These are phyloP conservation scores for Choristoneura rosaceana DNA, from an alignment of 2,888 invertebrate species.

Conservation along the genomic window DNA sequence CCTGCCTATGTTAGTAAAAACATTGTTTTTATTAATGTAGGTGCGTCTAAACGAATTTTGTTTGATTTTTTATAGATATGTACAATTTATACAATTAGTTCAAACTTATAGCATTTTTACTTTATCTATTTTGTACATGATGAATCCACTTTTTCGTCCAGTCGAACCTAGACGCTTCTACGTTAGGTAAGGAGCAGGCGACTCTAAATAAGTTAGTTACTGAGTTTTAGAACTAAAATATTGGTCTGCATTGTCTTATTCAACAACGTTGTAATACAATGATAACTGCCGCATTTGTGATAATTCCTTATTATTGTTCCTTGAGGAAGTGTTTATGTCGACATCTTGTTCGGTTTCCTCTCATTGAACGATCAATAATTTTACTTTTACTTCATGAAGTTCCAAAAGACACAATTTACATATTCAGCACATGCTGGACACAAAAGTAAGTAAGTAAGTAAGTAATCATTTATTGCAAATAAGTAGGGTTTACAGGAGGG, in stretches of 20 bases:
- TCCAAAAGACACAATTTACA: no score
- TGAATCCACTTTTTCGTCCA: conserved; percentile 40
- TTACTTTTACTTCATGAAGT: no score
- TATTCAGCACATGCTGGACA: neutral
- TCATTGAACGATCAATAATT: neutral
- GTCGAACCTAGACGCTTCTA: conserved; percentile 35
- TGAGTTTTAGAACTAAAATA: conserved; percentile 47
- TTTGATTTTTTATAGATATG: conserved; percentile 59
- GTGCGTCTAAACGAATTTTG: conserved; percentile 50
- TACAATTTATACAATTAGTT: conserved; percentile 39
- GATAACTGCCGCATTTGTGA: conserved; percentile 59
- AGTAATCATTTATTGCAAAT: no score
- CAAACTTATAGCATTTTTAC: conserved; percentile 39
- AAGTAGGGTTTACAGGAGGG: no score
- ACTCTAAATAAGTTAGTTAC: conserved; percentile 40
- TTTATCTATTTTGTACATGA: conserved; percentile 36
- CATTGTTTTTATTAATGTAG: conserved; percentile 17
- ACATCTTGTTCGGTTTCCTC: neutral
- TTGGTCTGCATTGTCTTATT: conserved; percentile 48
- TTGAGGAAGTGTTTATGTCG: conserved; percentile 15
- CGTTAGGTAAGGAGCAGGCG: conserved; percentile 35
- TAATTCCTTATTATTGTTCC: conserved; percentile 37
- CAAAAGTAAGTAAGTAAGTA: neutral
- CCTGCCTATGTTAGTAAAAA: conserved; percentile 18
- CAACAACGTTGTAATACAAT: conserved; percentile 50